Percentiles rank a stretch among this genome's conserved stretches.
phyloP scores from a whole-genome alignment of 2,888 invertebrate genomes.

The Muscina levida region DNA sequence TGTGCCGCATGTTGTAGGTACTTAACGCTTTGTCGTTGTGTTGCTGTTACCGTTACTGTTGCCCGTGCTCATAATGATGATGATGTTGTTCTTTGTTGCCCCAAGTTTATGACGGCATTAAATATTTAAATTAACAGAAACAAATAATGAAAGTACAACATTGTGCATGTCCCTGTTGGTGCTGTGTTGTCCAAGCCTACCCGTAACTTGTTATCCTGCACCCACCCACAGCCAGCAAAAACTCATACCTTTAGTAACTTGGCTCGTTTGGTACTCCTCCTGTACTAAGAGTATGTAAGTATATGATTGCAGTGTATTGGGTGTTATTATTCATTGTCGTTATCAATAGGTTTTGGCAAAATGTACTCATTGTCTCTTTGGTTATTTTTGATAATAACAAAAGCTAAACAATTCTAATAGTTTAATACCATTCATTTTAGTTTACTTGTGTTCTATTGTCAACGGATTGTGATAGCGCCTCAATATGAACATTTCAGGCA shows the following conservation, averaged over 20 bases:
- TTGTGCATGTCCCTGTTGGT: not conserved
- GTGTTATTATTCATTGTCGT: conserved; percentile 5
- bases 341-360: not conserved
- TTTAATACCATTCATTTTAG: not conserved
- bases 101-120: conserved; percentile 11
- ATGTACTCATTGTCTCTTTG: not conserved
- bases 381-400: not conserved
- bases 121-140: conserved; percentile 22
- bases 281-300: not conserved
- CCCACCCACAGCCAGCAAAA: not conserved
- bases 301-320: not conserved
- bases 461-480: not conserved
- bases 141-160: conserved; percentile 8
- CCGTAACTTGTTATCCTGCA: not conserved
- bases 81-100: not conserved
- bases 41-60: not conserved
- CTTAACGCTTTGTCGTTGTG: not conserved
- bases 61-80: not conserved
- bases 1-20: not conserved
- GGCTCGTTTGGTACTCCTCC: not conserved
- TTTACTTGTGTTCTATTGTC: no score
- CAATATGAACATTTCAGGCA: not conserved
- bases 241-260: no score
- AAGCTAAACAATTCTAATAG: not conserved
- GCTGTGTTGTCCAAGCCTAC: not conserved